Conservation (phyloP, 2,797 vertebrate genomes). For the Brachymystax lenok region DNA sequence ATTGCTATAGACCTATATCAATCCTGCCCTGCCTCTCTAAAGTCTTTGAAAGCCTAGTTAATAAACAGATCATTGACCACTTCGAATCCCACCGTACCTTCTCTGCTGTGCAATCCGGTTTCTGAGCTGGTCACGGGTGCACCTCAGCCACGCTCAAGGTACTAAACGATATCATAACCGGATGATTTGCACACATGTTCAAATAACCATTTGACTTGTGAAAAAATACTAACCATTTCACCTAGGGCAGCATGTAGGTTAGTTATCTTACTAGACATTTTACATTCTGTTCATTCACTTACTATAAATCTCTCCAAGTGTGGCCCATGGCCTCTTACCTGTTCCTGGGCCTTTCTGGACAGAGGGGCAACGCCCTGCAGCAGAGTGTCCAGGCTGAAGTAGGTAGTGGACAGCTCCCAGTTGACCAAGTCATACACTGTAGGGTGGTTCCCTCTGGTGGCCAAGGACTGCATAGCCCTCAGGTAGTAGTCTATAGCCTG, state of each 20-base stretch:
- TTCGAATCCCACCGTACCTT: no score
- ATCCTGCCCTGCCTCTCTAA: no score
- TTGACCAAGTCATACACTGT: slow-evolving; percentile 97
- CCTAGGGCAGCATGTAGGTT: not conserved
- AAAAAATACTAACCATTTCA: not conserved
- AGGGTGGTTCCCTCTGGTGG: slow-evolving; percentile 82
- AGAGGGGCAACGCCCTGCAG: slow-evolving; percentile 94
- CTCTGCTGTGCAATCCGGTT: no score
- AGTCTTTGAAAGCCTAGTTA: no score
- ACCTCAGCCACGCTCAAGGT: no score
- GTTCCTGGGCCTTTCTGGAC: slow-evolving; percentile 94
- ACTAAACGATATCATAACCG: no score
- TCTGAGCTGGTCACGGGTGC: no score
- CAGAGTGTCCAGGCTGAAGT: slow-evolving; percentile 93
- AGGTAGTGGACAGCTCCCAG: slow-evolving; percentile 96
- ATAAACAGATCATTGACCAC: no score
- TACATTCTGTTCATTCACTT: not conserved
- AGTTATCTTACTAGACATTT: not conserved
- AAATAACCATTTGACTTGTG: slow-evolving; percentile 55
- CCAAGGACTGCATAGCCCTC: slow-evolving; percentile 85
- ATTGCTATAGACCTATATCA: no score
- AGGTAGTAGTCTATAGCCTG: slow-evolving; percentile 94
- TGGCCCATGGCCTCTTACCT: slow-evolving; percentile 71
- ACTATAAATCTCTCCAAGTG: not conserved
- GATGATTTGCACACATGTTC: slow-evolving; percentile 47